These are phyloP conservation scores for Hydra vulgaris DNA, from an alignment of 30 jellyfish, hydroid and myxozoan genomes.

Conservation along the genomic window DNA sequence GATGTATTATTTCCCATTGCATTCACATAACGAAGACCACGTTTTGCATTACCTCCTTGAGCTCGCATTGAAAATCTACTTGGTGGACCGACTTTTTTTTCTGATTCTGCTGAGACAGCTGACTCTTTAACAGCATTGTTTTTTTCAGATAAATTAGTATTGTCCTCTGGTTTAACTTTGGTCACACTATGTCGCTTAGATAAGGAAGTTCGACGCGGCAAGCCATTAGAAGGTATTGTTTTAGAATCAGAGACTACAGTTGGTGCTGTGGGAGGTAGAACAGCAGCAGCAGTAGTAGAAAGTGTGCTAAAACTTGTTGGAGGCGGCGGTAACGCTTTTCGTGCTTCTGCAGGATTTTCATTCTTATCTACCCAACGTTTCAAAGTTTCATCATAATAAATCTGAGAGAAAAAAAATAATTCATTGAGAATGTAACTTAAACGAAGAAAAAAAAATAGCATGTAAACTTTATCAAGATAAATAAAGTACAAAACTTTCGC, in stretches of 20 bases:
- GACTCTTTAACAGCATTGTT: not conserved
- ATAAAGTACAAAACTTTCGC: too few species aligned
- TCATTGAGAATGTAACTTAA: not conserved
- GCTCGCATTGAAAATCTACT: slow-evolving; percentile 32
- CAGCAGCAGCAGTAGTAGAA: not conserved
- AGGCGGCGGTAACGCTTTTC: slow-evolving; percentile 22
- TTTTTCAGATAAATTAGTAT: not conserved
- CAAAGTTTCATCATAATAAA: slow-evolving; percentile 23
- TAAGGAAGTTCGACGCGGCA: not conserved
- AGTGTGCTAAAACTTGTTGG: slow-evolving; percentile 8
- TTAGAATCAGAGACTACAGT: not conserved
- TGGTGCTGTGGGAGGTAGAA: not conserved
- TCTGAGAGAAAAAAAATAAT: not conserved
- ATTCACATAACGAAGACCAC: slow-evolving; percentile 27
- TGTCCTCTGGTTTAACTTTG: not conserved
- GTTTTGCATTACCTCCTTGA: slow-evolving; percentile 23
- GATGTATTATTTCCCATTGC: slow-evolving; percentile 15
- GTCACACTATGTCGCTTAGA: not conserved
- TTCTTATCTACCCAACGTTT: slow-evolving; percentile 37
- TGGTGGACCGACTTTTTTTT: slow-evolving; percentile 33
- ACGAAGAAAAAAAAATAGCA: not conserved
- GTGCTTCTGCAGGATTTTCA: slow-evolving; percentile 22
- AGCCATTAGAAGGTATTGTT: not conserved
- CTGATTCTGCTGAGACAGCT: not conserved
- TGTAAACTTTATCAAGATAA: not conserved